Conservation (phyloP, 2,888 invertebrate genomes). For the Eulithis prunata region DNA sequence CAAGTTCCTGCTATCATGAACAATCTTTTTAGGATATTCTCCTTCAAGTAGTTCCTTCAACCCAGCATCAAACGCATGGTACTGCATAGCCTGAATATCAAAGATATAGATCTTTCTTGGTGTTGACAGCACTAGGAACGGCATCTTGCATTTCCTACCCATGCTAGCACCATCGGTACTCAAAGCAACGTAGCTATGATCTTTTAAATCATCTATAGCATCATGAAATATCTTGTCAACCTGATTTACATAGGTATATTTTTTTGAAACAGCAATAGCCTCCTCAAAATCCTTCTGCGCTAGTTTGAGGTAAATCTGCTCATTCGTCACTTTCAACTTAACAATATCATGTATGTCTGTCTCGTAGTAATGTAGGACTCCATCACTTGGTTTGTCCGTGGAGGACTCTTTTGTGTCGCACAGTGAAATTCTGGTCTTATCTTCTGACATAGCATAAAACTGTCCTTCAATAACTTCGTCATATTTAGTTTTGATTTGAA, state of each 20-base stretch:
- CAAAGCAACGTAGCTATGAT: conserved; percentile 65
- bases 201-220: conserved; percentile 69
- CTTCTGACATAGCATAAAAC: conserved; percentile 73
- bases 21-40: conserved; percentile 79
- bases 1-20: conserved; percentile 84
- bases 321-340: conserved; percentile 66
- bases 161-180: conserved; percentile 78
- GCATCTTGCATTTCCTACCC: conserved; percentile 80
- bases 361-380: conserved; percentile 72
- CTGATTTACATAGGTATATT: conserved; percentile 77
- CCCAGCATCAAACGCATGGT: conserved; percentile 78
- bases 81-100: conserved; percentile 78
- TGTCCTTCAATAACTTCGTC: conserved; percentile 74
- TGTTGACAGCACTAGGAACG: conserved; percentile 74
- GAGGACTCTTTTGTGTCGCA: conserved; percentile 72
- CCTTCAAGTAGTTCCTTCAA: conserved; percentile 75
- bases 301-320: conserved; percentile 67
- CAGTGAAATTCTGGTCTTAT: conserved; percentile 76
- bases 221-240: conserved; percentile 72
- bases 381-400: conserved; percentile 62
- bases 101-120: conserved; percentile 78
- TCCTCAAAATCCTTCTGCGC: conserved; percentile 74
- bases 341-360: conserved; percentile 73
- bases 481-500: conserved; percentile 77
- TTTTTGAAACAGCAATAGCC: conserved; percentile 70